These are phyloP conservation scores for Tychaedon coryphoeus DNA, from an alignment of 2,113 vertebrate species.

Conservation along the genomic window DNA sequence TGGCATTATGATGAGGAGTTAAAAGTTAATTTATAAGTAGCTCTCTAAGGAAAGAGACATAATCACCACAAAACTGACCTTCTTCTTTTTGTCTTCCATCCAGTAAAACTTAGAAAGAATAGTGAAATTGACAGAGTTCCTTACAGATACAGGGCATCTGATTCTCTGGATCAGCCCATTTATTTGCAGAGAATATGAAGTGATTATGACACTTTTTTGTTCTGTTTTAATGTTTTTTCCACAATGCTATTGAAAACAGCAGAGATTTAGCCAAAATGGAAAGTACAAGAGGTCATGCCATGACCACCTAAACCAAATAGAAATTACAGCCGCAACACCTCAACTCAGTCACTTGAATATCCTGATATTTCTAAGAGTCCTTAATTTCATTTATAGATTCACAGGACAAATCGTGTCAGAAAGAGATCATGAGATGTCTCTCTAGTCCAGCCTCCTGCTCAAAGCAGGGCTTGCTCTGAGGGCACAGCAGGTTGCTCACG, in stretches of 20 bases:
- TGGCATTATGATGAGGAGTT: background rate
- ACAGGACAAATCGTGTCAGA: background rate
- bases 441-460: background rate
- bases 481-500: background rate
- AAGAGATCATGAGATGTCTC: background rate
- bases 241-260: background rate
- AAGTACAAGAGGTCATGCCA: background rate
- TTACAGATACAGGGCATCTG: background rate
- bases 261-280: background rate
- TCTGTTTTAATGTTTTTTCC: background rate
- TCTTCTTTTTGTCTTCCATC: background rate
- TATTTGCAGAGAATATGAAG: background rate
- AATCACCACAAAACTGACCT: background rate
- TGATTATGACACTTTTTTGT: background rate
- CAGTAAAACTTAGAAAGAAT: background rate
- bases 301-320: background rate
- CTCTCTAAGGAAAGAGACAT: background rate
- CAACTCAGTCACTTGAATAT: background rate
- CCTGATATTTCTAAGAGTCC: background rate
- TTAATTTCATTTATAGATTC: background rate
- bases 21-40: conserved; percentile 7
- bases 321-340: background rate
- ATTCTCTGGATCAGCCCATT: background rate
- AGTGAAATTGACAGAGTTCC: background rate
- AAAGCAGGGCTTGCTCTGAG: background rate